Conservation (phyloP, 2,797 vertebrate species). For the Leptoclinus maculatus region DNA sequence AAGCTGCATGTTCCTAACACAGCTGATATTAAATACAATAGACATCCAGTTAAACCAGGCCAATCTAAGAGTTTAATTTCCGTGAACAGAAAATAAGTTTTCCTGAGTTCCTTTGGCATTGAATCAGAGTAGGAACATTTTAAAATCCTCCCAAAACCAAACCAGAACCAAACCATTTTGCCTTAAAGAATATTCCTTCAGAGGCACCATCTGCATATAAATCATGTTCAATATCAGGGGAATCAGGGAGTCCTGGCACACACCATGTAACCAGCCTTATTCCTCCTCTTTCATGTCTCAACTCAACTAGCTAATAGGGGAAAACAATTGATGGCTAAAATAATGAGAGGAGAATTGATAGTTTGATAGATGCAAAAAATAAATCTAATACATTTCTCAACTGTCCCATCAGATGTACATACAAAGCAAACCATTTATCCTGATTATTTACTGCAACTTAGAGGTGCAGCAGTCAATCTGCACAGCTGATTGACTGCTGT, state of each 20-base stretch:
- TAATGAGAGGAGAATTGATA: slow-evolving; percentile 15
- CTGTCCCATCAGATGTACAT: slow-evolving; percentile 20
- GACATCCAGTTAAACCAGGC: not conserved
- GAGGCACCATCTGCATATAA: not conserved
- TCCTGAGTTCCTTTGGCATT: not conserved
- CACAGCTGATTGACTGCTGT: too few species aligned
- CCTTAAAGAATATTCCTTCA: slow-evolving; percentile 1
- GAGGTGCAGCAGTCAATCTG: slow-evolving; percentile 29
- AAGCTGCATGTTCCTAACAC: slow-evolving; percentile 1
- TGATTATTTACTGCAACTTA: slow-evolving; percentile 23
- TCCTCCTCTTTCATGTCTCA: slow-evolving; percentile 1
- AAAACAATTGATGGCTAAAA: not conserved
- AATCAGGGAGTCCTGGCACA: not conserved
- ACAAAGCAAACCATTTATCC: slow-evolving; percentile 7
- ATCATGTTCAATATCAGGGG: not conserved
- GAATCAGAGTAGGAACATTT: not conserved
- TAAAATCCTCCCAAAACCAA: not conserved
- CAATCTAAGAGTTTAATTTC: slow-evolving; percentile 12
- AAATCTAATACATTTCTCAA: slow-evolving; percentile 24
- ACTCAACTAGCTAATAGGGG: not conserved
- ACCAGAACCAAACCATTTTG: not conserved
- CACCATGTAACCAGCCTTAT: not conserved
- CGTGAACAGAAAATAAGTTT: not conserved
- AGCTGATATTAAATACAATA: not conserved
- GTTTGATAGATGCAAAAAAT: slow-evolving; percentile 6